These are phyloP conservation scores for Cheilosia scutellata DNA, from an alignment of 2,888 invertebrate genomes.

Conservation along the genomic window DNA sequence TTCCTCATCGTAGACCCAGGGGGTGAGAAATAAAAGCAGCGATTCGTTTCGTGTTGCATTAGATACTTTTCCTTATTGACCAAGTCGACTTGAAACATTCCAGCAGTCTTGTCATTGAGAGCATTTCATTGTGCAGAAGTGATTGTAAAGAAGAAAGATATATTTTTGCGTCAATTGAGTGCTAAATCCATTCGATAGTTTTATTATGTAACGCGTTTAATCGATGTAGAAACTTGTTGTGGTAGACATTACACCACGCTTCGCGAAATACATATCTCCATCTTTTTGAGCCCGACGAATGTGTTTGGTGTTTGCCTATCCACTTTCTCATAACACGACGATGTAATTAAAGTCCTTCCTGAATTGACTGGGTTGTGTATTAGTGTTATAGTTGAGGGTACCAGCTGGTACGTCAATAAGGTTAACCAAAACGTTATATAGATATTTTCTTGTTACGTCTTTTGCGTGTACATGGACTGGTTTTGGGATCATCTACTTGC, in stretches of 20 bases:
- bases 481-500: constrained; percentile 28
- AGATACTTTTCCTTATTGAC: constrained; percentile 58
- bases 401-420: constrained; percentile 15
- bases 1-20: constrained; percentile 7
- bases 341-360: constrained; percentile 66
- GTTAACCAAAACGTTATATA: neutral
- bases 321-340: constrained; percentile 67
- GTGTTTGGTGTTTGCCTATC: constrained; percentile 27
- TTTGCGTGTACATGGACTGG: constrained; percentile 19
- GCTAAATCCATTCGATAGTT: constrained; percentile 45
- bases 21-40: constrained; percentile 15
- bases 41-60: constrained; percentile 12
- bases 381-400: neutral
- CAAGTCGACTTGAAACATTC: constrained; percentile 18
- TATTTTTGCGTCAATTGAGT: constrained; percentile 25
- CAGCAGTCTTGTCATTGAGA: neutral
- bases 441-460: neutral
- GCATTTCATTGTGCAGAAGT: constrained; percentile 26
- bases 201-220: constrained; percentile 63
- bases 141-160: constrained; percentile 36
- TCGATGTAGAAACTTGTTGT: constrained; percentile 63
- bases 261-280: constrained; percentile 23
- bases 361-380: constrained; percentile 7
- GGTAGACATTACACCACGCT: constrained; percentile 41
- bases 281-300: constrained; percentile 1